Evolutionary conservation across 1,140 invertebrate species (phyloP), one percentile per base, ranked within the genome.

Genomic region (Meloidogyne floridensis): DNA sequence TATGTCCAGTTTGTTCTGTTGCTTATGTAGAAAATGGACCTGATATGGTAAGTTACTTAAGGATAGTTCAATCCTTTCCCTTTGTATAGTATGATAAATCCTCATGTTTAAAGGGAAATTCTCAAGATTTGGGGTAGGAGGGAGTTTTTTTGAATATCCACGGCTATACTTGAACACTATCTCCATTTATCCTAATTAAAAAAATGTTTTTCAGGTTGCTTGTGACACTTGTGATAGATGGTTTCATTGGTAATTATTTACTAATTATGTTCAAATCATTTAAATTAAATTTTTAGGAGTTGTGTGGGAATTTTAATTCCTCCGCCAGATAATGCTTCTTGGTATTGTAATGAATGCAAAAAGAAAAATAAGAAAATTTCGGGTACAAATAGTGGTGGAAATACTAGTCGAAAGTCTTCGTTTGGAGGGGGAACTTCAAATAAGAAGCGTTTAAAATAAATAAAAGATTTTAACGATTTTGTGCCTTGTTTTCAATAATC

Each of bases 21-120:
- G 86, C 86, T 20, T 87, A 87, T 59, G 84, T 86, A 15, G 86
- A 87, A n/a, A 86, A 83, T 15, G 86, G 72, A 5, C 53, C 80
- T 15, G 83, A 87, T 56, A 87, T 87, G 86, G 79, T 87, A 10
- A 78, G 75, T 20, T 20, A 20, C 20, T 20, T 20, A 20, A 20
- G 20, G 32, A 32, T 32, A 32, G 32, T 32, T 2, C 32, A 32
- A 32, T 32, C 32, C 32, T 32, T 32, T 32, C 32, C 32, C 32
- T 32, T 32, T 20, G 20, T 20, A 20, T 20, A 20, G 20, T 32
- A 32, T 32, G 32, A 32, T 32, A 2, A 32, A 32, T 32, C 32
- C 32, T 32, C 32, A 32, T 32, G 32, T 32, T 1, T 32, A 32
- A 32, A 32, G 32, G 32, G 32, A 32, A 32, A 2, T 32, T 32